These are phyloP conservation scores for Cranoglanis bouderius DNA, from an alignment of 2,113 vertebrate species.

Conservation along the genomic window DNA sequence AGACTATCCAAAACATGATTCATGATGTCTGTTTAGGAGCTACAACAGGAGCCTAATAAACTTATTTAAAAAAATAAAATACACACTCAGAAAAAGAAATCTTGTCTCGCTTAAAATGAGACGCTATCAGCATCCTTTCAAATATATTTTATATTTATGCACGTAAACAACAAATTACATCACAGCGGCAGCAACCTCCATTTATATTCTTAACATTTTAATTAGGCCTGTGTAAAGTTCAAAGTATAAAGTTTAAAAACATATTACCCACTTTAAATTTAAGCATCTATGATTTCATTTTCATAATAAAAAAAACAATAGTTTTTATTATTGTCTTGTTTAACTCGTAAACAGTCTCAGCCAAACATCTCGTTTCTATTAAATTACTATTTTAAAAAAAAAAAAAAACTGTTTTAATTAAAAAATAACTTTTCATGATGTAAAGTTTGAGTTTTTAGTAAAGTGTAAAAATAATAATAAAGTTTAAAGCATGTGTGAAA, in stretches of 20 bases:
- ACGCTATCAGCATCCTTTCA: background rate
- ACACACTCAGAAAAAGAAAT: background rate
- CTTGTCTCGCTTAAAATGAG: background rate
- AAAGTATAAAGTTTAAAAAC: background rate
- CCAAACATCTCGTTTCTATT: too few relatives aligned
- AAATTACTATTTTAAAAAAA: background rate
- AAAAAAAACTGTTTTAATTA: background rate
- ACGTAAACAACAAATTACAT: background rate
- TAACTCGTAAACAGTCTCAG: background rate
- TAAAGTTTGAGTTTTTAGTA: constrained; percentile 33
- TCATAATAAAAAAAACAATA: background rate
- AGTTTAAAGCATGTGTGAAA: constrained; percentile 77
- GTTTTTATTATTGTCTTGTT: background rate
- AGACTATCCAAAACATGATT: background rate
- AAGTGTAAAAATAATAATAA: constrained; percentile 55
- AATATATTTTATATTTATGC: background rate
- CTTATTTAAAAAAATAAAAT: background rate
- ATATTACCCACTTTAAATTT: background rate
- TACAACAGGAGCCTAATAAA: background rate
- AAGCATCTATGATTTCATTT: background rate
- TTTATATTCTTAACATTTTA: background rate
- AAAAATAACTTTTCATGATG: background rate
- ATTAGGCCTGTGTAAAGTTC: background rate
- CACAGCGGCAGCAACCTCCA: too few relatives aligned
- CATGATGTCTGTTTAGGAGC: background rate